A percentile compares a stretch with the other conserved stretches of the same genome.
phyloP scores from a whole-genome alignment of 2,113 vertebrate species.

The Aythya baeri region DNA sequence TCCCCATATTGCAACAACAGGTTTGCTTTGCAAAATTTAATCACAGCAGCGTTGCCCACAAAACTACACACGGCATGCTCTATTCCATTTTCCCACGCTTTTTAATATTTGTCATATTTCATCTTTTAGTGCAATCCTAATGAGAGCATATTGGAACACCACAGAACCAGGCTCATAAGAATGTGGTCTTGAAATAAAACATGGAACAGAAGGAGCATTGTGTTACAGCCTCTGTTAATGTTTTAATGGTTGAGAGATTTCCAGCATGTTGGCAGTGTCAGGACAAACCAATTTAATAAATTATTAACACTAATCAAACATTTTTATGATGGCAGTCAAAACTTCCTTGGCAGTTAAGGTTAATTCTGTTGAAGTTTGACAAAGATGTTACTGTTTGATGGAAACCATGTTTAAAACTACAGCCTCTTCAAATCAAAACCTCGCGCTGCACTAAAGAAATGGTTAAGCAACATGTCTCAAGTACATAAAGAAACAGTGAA shows the following conservation, averaged over 20 bases:
- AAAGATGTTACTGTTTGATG: conserved; percentile 69
- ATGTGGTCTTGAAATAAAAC: conserved; percentile 61
- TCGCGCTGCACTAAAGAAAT: neutral
- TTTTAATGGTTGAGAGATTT: conserved; percentile 73
- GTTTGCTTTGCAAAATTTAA: conserved; percentile 33
- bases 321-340: conserved; percentile 69
- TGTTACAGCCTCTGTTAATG: conserved; percentile 66
- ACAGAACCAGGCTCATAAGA: conserved; percentile 49
- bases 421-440: conserved; percentile 37
- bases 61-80: conserved; percentile 1
- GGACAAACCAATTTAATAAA: conserved; percentile 71
- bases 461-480: neutral
- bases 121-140: conserved; percentile 60
- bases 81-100: conserved; percentile 57
- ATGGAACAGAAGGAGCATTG: conserved; percentile 64
- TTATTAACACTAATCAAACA: conserved; percentile 78
- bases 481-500: neutral
- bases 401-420: neutral
- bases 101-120: conserved; percentile 67
- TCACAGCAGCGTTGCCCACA: neutral
- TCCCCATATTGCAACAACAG: conserved; percentile 2
- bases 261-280: conserved; percentile 67
- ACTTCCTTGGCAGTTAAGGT: conserved; percentile 63
- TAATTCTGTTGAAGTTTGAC: conserved; percentile 65
- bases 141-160: conserved; percentile 60